phyloP scores from a whole-genome alignment of 2,113 vertebrate species.

The Phrynosoma platyrhinos region DNA sequence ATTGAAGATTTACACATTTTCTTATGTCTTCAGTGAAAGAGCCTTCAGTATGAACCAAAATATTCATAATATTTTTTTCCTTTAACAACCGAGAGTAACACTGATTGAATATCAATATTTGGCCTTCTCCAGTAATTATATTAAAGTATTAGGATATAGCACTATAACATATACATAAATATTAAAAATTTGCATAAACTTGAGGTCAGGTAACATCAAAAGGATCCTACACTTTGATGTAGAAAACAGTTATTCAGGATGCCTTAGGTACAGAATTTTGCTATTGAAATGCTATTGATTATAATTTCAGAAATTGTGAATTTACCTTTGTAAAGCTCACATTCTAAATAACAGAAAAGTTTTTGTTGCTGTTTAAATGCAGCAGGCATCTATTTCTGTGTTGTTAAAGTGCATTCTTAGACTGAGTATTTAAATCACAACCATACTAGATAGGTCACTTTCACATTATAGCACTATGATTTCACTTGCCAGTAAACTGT shows the following conservation, averaged over 20 bases:
- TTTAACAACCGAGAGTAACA: conserved; percentile 13
- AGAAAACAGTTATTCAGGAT: conserved; percentile 33
- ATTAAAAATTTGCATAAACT: conserved; percentile 31
- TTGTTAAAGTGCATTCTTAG: not conserved
- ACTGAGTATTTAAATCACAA: not conserved
- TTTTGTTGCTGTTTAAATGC: not conserved
- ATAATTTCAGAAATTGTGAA: not conserved
- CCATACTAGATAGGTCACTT: too few relatives aligned
- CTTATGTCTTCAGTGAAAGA: conserved; percentile 16
- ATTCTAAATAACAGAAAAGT: not conserved
- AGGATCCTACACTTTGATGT: conserved; percentile 22
- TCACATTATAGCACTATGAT: too few relatives aligned
- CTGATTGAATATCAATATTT: conserved; percentile 33
- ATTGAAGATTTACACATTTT: conserved; percentile 22
- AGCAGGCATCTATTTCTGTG: not conserved
- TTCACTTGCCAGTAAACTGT: too few relatives aligned
- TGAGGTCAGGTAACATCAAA: conserved; percentile 53
- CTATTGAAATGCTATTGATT: conserved; percentile 26
- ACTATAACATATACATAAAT: conserved; percentile 20
- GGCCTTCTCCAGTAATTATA: conserved; percentile 39
- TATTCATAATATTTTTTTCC: conserved; percentile 32
- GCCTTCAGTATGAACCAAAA: conserved; percentile 20
- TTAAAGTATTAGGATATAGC: conserved; percentile 49
- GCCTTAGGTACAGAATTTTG: not conserved
- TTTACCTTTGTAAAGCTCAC: not conserved